Conservation (phyloP, 2,113 vertebrate species). For the Cryptoleucopteryx plumbea region DNA sequence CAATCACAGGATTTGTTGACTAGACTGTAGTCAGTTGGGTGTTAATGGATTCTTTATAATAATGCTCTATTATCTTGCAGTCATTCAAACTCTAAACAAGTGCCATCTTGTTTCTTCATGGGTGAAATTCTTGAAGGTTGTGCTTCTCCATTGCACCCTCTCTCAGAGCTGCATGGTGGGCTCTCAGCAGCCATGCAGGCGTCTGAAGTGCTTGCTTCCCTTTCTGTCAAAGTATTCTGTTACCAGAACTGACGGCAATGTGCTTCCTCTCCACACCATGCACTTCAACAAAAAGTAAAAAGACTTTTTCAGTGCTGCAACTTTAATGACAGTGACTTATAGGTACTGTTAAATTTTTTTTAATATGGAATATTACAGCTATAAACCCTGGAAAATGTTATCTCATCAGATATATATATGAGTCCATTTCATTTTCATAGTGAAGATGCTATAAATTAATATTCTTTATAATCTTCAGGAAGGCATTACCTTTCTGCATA, state of each 20-base stretch:
- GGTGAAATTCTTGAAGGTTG: rapidly evolving
- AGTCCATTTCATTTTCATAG: not conserved
- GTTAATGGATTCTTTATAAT: not conserved
- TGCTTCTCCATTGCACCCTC: rapidly evolving
- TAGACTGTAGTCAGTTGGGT: not conserved
- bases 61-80: not conserved
- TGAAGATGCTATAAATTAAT: not conserved
- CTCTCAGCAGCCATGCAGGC: not conserved
- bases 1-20: not conserved
- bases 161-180: not conserved
- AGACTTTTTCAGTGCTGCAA: not conserved
- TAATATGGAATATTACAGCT: not conserved
- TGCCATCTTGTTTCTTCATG: not conserved
- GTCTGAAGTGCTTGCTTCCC: not conserved
- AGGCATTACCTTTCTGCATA: not conserved
- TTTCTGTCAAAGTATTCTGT: not conserved
- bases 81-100: not conserved
- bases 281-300: not conserved
- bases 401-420: not conserved
- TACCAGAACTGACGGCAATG: not conserved
- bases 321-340: not conserved
- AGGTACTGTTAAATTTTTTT: not conserved
- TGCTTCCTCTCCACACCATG: not conserved
- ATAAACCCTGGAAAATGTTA: not conserved
- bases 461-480: not conserved